Evolutionary conservation across 1,140 invertebrate species (phyloP).

Genomic region (Helicoverpa armigera): DNA sequence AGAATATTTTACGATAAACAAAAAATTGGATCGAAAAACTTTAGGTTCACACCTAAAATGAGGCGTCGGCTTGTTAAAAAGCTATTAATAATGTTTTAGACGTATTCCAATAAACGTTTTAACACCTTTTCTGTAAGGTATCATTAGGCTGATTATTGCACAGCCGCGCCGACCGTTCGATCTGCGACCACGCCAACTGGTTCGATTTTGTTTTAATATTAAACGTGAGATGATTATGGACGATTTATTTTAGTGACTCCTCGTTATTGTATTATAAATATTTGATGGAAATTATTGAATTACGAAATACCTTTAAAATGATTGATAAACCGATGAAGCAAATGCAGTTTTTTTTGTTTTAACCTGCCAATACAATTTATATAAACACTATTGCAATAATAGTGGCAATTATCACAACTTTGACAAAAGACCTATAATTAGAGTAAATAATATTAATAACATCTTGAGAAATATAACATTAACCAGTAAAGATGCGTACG

Average conservation of each 20-base stretch:
- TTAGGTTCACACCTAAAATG: conserved; percentile 69
- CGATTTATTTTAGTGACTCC: conserved; percentile 27
- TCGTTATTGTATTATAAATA: conserved; percentile 21
- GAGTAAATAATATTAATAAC: too few relatives aligned
- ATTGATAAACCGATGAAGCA: neutral
- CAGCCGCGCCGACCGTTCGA: conserved; percentile 55
- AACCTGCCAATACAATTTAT: neutral
- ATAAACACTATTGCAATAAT: too few relatives aligned
- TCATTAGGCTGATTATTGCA: conserved; percentile 83
- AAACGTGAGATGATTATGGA: conserved; percentile 45
- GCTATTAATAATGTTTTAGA: conserved; percentile 83
- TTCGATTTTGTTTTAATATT: conserved; percentile 59
- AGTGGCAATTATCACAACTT: too few relatives aligned
- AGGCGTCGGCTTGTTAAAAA: conserved; percentile 84
- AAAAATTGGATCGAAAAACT: conserved; percentile 59
- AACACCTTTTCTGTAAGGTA: conserved; percentile 84
- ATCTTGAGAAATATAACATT: too few relatives aligned
- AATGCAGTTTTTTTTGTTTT: neutral
- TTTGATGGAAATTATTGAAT: conserved; percentile 27
- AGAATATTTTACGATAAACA: conserved; percentile 49
- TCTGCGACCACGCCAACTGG: conserved; percentile 52
- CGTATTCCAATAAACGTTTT: conserved; percentile 85
- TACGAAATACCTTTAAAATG: neutral
- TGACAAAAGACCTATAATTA: too few relatives aligned
- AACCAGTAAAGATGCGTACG: too few relatives aligned